Conservation (phyloP, 2,888 invertebrate species). For the Drosophila hamatofila region DNA sequence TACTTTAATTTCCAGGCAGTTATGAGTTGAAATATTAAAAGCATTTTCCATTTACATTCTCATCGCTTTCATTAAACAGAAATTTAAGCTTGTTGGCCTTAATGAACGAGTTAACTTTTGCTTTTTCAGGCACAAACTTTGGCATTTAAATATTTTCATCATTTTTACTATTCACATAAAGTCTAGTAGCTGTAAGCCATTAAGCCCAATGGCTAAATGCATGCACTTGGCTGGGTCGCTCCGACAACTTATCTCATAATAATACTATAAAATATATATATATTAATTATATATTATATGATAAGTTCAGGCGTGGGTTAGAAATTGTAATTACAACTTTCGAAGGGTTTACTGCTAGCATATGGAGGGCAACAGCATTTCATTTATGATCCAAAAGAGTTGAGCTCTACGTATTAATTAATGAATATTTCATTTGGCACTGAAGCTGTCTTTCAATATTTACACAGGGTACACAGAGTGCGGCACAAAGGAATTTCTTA, state of each 20-base stretch:
- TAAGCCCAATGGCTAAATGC: neutral
- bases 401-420: neutral
- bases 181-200: neutral
- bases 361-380: neutral
- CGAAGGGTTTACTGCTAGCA: neutral
- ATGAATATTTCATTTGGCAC: neutral
- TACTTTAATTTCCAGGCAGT: neutral
- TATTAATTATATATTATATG: neutral
- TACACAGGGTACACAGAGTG: conserved; percentile 1
- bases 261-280: neutral
- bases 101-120: neutral
- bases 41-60: neutral
- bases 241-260: neutral
- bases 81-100: neutral
- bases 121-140: neutral
- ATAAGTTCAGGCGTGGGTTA: neutral
- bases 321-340: neutral
- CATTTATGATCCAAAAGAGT: neutral
- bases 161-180: neutral
- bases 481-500: neutral
- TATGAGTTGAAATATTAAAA: neutral
- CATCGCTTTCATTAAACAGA: neutral
- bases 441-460: neutral
- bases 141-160: neutral
- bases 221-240: neutral